phyloP scores from a whole-genome alignment of 2,797 vertebrate species.

The Echeneis naucrates region DNA sequence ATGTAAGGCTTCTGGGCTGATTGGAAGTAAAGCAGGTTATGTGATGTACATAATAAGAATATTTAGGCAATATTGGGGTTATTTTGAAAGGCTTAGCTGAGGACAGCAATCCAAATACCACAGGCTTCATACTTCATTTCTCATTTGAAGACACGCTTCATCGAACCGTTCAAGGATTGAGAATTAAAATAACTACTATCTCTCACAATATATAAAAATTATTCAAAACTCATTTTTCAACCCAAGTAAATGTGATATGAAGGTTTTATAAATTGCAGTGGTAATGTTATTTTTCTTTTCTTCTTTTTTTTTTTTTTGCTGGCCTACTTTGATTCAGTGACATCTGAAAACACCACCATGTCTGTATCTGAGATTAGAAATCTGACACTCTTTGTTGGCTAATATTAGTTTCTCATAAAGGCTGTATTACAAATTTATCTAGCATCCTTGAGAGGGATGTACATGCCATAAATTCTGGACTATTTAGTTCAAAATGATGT shows the following conservation, averaged over 20 bases:
- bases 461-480: constrained; percentile 64
- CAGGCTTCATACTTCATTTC: constrained; percentile 31
- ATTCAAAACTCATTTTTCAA: not conserved
- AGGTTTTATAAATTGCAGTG: not conserved
- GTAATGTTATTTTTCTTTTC: not conserved
- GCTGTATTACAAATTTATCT: constrained; percentile 67
- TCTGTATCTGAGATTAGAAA: constrained; percentile 58
- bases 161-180: not conserved
- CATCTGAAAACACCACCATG: constrained; percentile 30
- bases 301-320: constrained; percentile 6
- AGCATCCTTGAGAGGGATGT: constrained; percentile 61
- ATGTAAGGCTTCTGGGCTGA: constrained; percentile 74
- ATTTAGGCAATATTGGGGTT: constrained; percentile 81
- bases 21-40: constrained; percentile 82
- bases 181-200: not conserved
- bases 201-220: not conserved
- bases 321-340: constrained; percentile 22
- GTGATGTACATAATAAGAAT: constrained; percentile 75
- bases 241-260: not conserved
- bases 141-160: constrained; percentile 19
- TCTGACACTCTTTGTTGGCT: constrained; percentile 57
- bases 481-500: constrained; percentile 74
- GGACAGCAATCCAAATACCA: constrained; percentile 38
- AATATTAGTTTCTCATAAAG: constrained; percentile 72
- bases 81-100: constrained; percentile 77